These are phyloP conservation scores for Potorous gilbertii DNA, from an alignment of 2,797 vertebrate genomes.

Conservation along the genomic window DNA sequence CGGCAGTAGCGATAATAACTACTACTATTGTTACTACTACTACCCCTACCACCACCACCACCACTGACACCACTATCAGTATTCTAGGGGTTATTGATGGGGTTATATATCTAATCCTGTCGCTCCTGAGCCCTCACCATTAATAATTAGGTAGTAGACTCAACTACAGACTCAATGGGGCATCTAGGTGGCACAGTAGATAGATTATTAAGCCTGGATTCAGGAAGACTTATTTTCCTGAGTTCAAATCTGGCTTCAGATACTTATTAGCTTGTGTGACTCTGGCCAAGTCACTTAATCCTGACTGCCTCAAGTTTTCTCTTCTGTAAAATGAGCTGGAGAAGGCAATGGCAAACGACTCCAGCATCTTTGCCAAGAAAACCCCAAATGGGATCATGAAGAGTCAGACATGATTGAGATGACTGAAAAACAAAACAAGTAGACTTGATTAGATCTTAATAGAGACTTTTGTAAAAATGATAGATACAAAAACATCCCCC, in stretches of 20 bases:
- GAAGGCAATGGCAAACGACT: background rate
- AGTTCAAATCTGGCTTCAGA: background rate
- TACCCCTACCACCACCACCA: background rate
- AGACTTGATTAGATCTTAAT: background rate
- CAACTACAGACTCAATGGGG: background rate
- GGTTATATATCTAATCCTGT: background rate
- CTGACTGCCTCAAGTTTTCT: background rate
- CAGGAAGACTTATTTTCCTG: background rate
- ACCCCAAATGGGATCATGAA: background rate
- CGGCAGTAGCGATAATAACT: no score
- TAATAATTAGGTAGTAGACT: background rate
- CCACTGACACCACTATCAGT: background rate
- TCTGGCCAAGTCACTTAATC: background rate
- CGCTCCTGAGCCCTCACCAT: background rate
- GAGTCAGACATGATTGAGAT: background rate
- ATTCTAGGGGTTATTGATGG: background rate
- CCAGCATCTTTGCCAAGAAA: background rate
- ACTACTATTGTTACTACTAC: background rate
- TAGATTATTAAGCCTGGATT: background rate
- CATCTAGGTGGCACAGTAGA: background rate
- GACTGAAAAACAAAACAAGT: background rate
- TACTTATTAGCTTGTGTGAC: background rate
- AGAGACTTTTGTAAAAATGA: background rate
- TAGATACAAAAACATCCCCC: background rate
- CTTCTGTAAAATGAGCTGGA: conserved; percentile 9